Percentiles rank a stretch among this genome's conserved stretches.
Conservation (phyloP, 2,797 vertebrate genomes). For the Xenentodon cancila region DNA sequence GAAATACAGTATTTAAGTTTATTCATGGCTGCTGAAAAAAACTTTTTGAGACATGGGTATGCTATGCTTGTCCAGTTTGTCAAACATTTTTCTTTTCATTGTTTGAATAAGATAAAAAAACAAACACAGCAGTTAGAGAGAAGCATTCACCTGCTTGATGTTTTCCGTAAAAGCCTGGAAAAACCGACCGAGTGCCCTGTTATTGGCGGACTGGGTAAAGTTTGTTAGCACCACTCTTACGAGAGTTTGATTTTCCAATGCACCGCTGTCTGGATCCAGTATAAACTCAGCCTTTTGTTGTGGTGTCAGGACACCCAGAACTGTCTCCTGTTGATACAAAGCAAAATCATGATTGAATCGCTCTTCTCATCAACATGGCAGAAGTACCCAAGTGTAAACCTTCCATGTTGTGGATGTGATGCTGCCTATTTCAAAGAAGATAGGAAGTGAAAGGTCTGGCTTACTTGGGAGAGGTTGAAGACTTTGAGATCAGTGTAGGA, state of each 20-base stretch:
- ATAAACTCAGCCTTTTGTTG: constrained; percentile 57
- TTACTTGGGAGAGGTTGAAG: constrained; percentile 18
- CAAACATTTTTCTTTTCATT: background rate
- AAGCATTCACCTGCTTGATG: constrained; percentile 35
- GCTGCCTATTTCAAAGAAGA: background rate
- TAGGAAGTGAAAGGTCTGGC: background rate
- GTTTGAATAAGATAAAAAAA: background rate
- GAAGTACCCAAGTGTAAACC: background rate
- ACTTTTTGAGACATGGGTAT: background rate
- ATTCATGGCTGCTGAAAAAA: background rate
- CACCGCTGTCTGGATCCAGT: constrained; percentile 31
- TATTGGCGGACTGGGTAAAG: constrained; percentile 13
- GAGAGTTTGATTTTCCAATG: constrained; percentile 31
- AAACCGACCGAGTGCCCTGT: constrained; percentile 29
- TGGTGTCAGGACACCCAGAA: constrained; percentile 27
- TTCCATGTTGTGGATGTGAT: too few species aligned
- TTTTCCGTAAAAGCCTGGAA: constrained; percentile 18
- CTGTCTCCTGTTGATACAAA: background rate
- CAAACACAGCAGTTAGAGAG: too few species aligned
- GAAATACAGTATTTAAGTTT: background rate
- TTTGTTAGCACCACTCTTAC: constrained; percentile 35
- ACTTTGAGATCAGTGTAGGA: constrained; percentile 26
- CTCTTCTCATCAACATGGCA: constrained; percentile 7
- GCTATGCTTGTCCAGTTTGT: background rate
- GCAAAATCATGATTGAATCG: constrained; percentile 1